These are phyloP conservation scores for Drosophila niveifrons DNA, from an alignment of 2,888 invertebrate species.

Conservation along the genomic window DNA sequence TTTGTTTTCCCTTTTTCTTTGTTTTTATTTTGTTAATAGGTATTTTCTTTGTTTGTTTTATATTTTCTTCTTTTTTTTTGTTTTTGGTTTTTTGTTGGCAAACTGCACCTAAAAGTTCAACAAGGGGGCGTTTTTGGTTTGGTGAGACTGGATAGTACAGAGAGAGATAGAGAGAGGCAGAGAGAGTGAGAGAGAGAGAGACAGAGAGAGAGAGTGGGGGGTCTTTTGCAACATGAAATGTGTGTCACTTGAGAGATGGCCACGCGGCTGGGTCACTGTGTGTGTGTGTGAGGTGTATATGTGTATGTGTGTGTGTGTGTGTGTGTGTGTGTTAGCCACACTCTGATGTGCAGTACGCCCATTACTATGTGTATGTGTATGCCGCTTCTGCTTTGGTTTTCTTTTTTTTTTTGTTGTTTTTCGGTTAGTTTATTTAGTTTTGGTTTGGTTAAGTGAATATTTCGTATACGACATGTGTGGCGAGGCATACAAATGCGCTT, in stretches of 20 bases:
- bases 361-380: constrained; percentile 30
- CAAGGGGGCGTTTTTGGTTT: constrained; percentile 41
- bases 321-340: constrained; percentile 18
- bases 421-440: constrained; percentile 22
- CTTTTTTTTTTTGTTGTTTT: constrained; percentile 14
- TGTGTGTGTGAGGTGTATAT: constrained; percentile 10
- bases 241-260: constrained; percentile 49
- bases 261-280: constrained; percentile 41
- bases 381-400: constrained; percentile 40
- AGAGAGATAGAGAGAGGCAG: constrained; percentile 10
- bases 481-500: constrained; percentile 71
- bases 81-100: constrained; percentile 48
- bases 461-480: constrained; percentile 74
- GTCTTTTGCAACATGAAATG: constrained; percentile 44
- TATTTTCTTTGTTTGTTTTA: constrained; percentile 28
- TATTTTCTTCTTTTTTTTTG: constrained; percentile 39
- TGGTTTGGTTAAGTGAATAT: constrained; percentile 52
- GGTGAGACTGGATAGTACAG: constrained; percentile 11
- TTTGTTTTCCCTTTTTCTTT: constrained; percentile 35
- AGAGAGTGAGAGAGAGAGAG: constrained; percentile 10
- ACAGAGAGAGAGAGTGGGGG: constrained; percentile 9
- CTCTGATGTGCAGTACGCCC: constrained; percentile 51
- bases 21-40: constrained; percentile 31
- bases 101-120: constrained; percentile 66
- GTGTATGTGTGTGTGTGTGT: constrained; percentile 11